These are phyloP conservation scores for Alsophila aescularia DNA, from an alignment of 2,888 invertebrate genomes.

Conservation along the genomic window DNA sequence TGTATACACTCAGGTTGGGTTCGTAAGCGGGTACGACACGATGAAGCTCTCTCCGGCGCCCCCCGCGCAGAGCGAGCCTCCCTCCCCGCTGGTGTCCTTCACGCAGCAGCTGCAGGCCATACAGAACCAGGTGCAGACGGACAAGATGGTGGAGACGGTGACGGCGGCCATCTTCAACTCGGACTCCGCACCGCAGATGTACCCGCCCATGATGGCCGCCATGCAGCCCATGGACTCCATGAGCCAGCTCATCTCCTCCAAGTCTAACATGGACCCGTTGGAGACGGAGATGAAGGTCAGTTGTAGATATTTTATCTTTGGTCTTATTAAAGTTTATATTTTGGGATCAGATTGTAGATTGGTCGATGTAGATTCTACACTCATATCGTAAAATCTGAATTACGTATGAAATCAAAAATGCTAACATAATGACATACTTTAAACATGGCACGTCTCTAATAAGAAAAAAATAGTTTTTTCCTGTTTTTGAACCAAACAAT, in stretches of 20 bases:
- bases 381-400: too few species aligned
- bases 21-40: constrained; percentile 72
- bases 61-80: constrained; percentile 65
- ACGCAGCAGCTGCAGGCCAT: constrained; percentile 78
- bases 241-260: constrained; percentile 65
- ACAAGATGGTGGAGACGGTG: constrained; percentile 81
- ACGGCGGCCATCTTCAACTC: constrained; percentile 81
- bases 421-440: too few species aligned
- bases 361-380: too few species aligned
- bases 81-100: constrained; percentile 69
- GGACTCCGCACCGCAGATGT: constrained; percentile 67
- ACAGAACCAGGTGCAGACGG: constrained; percentile 79
- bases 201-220: constrained; percentile 57
- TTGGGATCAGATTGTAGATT: too few species aligned
- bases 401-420: too few species aligned
- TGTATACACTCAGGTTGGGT: constrained; percentile 63
- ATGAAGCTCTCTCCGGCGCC: constrained; percentile 84
- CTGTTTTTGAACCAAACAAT: too few species aligned
- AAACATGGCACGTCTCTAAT: too few species aligned
- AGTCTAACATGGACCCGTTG: constrained; percentile 53
- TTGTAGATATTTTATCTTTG: too few species aligned
- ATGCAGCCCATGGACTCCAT: constrained; percentile 59
- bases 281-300: constrained; percentile 63
- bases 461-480: too few species aligned
- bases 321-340: too few species aligned